These are phyloP conservation scores for Lerema accius DNA, from an alignment of 1,140 invertebrate genomes.

Conservation along the genomic window DNA sequence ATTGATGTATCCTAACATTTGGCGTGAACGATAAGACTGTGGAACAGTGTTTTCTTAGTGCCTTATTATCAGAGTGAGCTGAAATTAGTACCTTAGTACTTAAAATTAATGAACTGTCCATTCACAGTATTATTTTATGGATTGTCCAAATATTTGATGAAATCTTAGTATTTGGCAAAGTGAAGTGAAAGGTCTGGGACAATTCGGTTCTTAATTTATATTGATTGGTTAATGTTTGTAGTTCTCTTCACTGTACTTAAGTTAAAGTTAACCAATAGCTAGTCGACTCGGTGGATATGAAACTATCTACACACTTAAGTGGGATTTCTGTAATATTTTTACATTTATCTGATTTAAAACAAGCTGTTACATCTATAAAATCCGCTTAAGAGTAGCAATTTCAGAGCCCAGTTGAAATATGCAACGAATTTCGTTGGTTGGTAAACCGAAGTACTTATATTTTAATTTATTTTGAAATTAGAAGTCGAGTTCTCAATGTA, in stretches of 20 bases:
- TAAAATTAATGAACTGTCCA: slow-evolving; percentile 43
- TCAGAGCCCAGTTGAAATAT: background rate
- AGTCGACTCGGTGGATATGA: slow-evolving; percentile 45
- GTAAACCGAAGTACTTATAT: slow-evolving; percentile 20
- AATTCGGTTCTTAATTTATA: slow-evolving; percentile 38
- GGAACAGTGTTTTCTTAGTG: slow-evolving; percentile 52
- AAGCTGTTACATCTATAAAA: background rate
- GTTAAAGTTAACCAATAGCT: slow-evolving; percentile 46
- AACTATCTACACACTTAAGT: slow-evolving; percentile 20
- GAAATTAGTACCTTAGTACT: slow-evolving; percentile 47
- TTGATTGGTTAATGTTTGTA: slow-evolving; percentile 25
- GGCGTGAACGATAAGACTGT: slow-evolving; percentile 53
- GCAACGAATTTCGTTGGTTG: background rate
- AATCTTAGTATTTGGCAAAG: slow-evolving; percentile 13
- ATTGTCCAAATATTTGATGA: slow-evolving; percentile 21
- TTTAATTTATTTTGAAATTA: background rate
- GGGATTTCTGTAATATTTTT: background rate
- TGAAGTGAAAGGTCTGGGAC: slow-evolving; percentile 20
- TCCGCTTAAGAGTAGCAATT: background rate
- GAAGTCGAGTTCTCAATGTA: slow-evolving; percentile 17
- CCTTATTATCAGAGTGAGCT: slow-evolving; percentile 43
- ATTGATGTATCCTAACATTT: slow-evolving; percentile 65
- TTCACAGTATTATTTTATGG: slow-evolving; percentile 47
- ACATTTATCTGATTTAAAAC: background rate
- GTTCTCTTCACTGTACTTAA: slow-evolving; percentile 47